phyloP scores from a whole-genome alignment of 2,113 vertebrate species.

The Grammomys surdaster region DNA sequence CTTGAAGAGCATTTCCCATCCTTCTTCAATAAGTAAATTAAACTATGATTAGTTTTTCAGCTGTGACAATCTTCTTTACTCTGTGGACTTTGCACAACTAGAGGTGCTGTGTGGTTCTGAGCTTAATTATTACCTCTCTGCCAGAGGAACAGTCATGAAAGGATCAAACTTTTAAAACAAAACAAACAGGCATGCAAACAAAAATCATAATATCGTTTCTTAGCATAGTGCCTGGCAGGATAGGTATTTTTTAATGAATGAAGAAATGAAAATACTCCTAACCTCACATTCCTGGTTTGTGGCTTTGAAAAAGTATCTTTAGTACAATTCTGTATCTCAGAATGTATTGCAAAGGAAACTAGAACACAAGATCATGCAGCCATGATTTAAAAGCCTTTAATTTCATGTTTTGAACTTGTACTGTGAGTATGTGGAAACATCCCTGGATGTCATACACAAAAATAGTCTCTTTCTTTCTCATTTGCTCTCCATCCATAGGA shows the following conservation, averaged over 20 bases:
- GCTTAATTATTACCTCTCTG: constrained; percentile 7
- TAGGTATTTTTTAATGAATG: constrained; percentile 5
- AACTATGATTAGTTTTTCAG: not conserved
- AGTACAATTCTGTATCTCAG: not conserved
- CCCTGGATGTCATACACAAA: not conserved
- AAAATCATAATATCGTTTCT: not conserved
- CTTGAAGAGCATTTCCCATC: not conserved
- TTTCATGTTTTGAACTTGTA: constrained; percentile 33
- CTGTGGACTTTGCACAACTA: not conserved
- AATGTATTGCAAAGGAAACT: constrained; percentile 37
- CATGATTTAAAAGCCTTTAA: not conserved
- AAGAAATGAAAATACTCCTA: not conserved
- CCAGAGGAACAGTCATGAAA: not conserved
- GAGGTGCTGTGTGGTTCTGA: not conserved
- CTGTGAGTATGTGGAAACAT: not conserved
- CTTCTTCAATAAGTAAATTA: not conserved
- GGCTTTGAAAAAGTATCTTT: constrained; percentile 31
- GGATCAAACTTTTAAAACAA: not conserved
- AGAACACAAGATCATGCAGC: constrained; percentile 7
- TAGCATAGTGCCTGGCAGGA: not conserved
- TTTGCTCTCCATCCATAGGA: not conserved
- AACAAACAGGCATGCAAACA: not conserved
- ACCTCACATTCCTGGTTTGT: not conserved
- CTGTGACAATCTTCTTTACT: not conserved
- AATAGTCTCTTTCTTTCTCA: constrained; percentile 13